Percentiles rank a stretch among this genome's conserved stretches.
Evolutionary conservation across 2,888 invertebrate genomes (phyloP).

Genomic region (Nysson spinosus): DNA sequence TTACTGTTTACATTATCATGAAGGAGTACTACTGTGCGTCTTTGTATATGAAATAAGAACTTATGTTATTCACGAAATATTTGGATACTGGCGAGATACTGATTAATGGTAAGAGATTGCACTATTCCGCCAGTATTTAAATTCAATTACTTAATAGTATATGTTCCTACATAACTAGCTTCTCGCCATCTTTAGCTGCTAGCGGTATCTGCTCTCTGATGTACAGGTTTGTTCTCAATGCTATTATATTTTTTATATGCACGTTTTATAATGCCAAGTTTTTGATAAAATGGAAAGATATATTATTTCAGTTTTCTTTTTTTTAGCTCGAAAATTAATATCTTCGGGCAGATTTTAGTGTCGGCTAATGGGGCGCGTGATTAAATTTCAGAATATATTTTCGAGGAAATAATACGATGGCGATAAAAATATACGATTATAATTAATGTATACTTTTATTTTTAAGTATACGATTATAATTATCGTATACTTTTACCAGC

Average conservation of each 20-base stretch:
- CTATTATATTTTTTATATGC: conserved; percentile 31
- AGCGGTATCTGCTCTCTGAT: conserved; percentile 43
- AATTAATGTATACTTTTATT: not conserved
- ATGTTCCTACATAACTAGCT: conserved; percentile 65
- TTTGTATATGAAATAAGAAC: conserved; percentile 31
- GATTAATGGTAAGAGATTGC: conserved; percentile 22
- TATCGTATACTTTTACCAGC: conserved; percentile 8
- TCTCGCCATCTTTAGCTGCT: conserved; percentile 54
- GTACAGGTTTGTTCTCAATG: conserved; percentile 61
- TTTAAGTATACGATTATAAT: conserved; percentile 1
- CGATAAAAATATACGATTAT: conserved; percentile 4
- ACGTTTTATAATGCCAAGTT: conserved; percentile 13
- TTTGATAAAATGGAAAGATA: conserved; percentile 21
- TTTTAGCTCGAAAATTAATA: too few relatives aligned
- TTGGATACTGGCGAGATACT: conserved; percentile 56
- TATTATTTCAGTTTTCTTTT: too few relatives aligned
- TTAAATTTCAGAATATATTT: too few relatives aligned
- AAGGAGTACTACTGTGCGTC: conserved; percentile 48
- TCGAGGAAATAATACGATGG: too few relatives aligned
- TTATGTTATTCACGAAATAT: conserved; percentile 44
- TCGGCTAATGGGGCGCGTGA: too few relatives aligned
- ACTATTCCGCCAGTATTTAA: conserved; percentile 58
- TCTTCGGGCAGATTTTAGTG: too few relatives aligned
- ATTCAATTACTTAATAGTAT: conserved; percentile 56
- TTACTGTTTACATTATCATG: too few relatives aligned